Base-by-base conservation (phyloP, 2,888 invertebrate species). In the Idaea dimidiata region DNA sequence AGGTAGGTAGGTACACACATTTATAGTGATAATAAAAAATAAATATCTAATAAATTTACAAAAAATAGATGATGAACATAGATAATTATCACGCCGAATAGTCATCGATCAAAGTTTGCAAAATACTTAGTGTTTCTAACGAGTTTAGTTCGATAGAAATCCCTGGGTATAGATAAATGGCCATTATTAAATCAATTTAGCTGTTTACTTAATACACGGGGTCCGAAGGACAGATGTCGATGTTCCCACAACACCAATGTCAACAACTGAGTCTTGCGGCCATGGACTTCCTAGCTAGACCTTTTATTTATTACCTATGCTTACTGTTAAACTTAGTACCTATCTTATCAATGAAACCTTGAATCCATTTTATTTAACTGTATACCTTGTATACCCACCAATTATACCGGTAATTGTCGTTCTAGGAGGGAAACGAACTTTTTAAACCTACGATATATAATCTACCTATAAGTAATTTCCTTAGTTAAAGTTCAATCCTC, bases 341-440 rank as follows among this genome's bases (percentile, higher is more conserved):
- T 43, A 14, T 43, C 43, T 43, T 10, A 43, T 43, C 43, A 43
- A 43, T 43, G n/a, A 8, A 43, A 10, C 43, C 43, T 43, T 43
- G 43, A 43, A 43, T 43, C 43, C 5, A 43, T 14, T 14, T 43
- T 43, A 43, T 14, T 43, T 43, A 43, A 43, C 43, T 43, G 43
- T 8, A n/a, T n/a, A 14, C 43, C 43, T 43, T n/a, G n/a, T n/a
- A 43, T 43, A 24, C 24, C 24, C 5, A 24, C 5, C 43, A 43
- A 43, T 43, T 43, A 14, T 43, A 43, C 43, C 43, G 43, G 8
- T 43, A 8, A 43, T 43, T 43, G 43, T 43, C 43, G 43, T 43
- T 56, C 62, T 64, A 67, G 60, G 61, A 66, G 57, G 57, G 59
- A 60, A 61, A 43, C 14, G 43, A 43, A 43, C 43, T 43, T 43